phyloP scores from a whole-genome alignment of 2,113 vertebrate species.

The Nyctereutes procyonoides region DNA sequence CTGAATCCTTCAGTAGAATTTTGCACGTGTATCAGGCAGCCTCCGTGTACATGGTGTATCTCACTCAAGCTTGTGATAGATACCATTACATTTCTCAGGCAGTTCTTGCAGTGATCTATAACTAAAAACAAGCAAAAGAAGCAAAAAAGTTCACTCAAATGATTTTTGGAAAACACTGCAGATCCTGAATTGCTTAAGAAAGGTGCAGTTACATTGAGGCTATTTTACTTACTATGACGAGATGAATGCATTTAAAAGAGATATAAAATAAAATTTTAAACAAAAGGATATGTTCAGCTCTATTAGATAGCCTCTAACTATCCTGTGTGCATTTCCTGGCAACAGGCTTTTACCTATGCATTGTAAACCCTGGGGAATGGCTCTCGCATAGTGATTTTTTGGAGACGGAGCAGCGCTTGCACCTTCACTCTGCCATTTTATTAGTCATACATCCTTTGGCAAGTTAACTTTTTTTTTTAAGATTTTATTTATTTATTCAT shows the following conservation, averaged over 20 bases:
- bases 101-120: neutral
- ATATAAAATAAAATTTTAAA: neutral
- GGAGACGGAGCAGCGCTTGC: neutral
- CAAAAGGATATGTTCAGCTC: neutral
- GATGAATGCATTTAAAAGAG: neutral
- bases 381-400: neutral
- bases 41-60: neutral
- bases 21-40: neutral
- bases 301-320: neutral
- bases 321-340: neutral
- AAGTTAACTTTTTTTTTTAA: neutral
- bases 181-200: neutral
- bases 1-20: slow-evolving; percentile 1
- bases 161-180: neutral
- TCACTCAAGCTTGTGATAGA: neutral
- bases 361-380: neutral
- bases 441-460: neutral
- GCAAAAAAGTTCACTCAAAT: neutral
- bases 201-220: neutral
- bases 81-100: neutral
- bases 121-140: neutral
- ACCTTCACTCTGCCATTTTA: neutral
- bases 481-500: no score
- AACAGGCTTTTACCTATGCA: neutral
- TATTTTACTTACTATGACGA: neutral